Evolutionary conservation across 2,113 vertebrate species (phyloP).

Genomic region (Clarias magur): DNA sequence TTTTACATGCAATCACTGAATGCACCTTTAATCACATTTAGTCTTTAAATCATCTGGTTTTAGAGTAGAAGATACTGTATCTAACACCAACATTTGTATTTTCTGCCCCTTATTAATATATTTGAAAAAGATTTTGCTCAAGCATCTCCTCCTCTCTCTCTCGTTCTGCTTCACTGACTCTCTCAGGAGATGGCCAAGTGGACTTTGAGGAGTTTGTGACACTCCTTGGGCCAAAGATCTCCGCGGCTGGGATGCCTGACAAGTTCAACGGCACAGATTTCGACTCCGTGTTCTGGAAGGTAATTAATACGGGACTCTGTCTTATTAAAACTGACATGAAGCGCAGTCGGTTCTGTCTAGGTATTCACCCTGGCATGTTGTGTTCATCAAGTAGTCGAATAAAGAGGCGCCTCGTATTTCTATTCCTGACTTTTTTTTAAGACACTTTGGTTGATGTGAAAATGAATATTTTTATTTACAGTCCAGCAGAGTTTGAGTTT

Average conservation of each 20-base stretch:
- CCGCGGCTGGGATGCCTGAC: slow-evolving; percentile 90
- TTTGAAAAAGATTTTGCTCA: neutral
- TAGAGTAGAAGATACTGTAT: neutral
- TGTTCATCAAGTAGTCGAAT: slow-evolving; percentile 10
- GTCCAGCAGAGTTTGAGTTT: neutral
- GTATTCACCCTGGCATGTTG: neutral
- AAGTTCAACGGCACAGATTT: slow-evolving; percentile 94
- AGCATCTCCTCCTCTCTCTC: neutral
- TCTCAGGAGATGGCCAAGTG: slow-evolving; percentile 90
- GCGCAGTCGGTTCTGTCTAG: neutral
- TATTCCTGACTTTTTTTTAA: neutral
- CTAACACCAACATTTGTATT: too few relatives aligned
- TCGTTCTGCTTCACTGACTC: neutral
- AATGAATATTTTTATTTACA: neutral
- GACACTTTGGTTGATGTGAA: neutral
- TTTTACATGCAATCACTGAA: neutral
- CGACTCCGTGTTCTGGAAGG: slow-evolving; percentile 99
- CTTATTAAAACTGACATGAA: slow-evolving; percentile 53
- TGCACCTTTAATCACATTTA: neutral
- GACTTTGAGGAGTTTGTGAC: slow-evolving; percentile 99
- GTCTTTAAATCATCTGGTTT: neutral
- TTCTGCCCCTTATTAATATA: neutral
- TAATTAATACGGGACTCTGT: slow-evolving; percentile 64
- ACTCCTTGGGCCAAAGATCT: slow-evolving; percentile 91
- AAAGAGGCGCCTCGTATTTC: neutral